These are phyloP conservation scores for Dendrolimus houi DNA, from an alignment of 2,888 invertebrate species.

Conservation along the genomic window DNA sequence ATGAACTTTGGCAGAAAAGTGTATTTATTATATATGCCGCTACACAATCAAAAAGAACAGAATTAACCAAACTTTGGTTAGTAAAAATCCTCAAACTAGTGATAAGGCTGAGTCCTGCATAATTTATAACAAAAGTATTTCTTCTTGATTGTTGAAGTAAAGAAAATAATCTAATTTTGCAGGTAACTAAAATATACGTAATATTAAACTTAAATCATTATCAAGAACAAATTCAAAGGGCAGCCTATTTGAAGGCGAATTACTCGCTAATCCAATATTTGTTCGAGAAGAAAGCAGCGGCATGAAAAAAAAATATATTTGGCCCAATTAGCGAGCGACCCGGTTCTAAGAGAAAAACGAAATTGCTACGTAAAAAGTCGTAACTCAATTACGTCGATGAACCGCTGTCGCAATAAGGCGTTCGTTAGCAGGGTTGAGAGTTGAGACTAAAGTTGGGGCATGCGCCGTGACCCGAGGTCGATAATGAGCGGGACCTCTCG, in stretches of 20 bases:
- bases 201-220: constrained; percentile 40
- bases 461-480: constrained; percentile 77
- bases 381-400: constrained; percentile 75
- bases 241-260: constrained; percentile 56
- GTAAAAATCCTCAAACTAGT: too few species aligned
- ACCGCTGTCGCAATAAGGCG: constrained; percentile 73
- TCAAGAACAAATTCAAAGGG: constrained; percentile 46
- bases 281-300: constrained; percentile 40
- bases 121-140: too few species aligned
- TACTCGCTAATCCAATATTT: constrained; percentile 68
- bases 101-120: too few species aligned
- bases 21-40: neutral
- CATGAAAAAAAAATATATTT: constrained; percentile 49
- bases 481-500: constrained; percentile 74
- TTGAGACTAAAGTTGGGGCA: constrained; percentile 59
- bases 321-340: constrained; percentile 67
- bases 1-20: neutral
- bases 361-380: constrained; percentile 75
- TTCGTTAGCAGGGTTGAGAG: constrained; percentile 60
- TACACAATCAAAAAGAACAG: neutral
- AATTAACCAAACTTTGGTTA: too few species aligned
- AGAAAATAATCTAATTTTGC: constrained; percentile 19
- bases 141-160: too few species aligned
- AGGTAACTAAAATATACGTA: constrained; percentile 23
- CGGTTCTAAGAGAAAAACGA: constrained; percentile 70